Base-by-base conservation (phyloP, 2,113 vertebrate species). In the Pholis gunnellus region DNA sequence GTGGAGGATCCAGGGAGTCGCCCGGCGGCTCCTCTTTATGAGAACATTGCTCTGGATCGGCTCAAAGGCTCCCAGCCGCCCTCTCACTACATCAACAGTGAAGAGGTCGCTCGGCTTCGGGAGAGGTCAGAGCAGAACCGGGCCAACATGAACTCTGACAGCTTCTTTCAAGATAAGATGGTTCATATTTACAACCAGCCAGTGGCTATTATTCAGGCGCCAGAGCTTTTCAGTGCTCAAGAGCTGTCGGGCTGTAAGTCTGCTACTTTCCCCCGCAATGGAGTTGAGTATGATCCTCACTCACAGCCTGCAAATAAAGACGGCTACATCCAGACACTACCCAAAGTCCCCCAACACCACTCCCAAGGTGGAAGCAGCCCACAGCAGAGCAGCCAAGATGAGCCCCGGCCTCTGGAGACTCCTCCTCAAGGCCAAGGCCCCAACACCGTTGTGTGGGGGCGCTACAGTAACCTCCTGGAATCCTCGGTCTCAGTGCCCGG, bases 401-500 rank as follows among this genome's bases (percentile, higher is more conserved):
- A 97, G 63, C 95, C 82, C 3, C 92, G 88, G 52, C 71, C 91
- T 15, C 90, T 96, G n/a, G 95, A 96, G 79, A 93, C 94, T 0
- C 96, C 94, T 0, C 96, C 96, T 20, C 96, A 95, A 57, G 91
- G 82, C 15, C 94, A 95, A 57, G 91, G 83, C 15, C 94, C 96
- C 38, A 96, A 96, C 65, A 74, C 95, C 0, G 85, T 93, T 0
- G 92, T 89, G 31, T 98, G 98, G 97, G 90, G 96, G 29, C 95
- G 97, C 14, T 98, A 98, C 59, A 97, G 87, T 31, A 98, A 96
- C 87, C 94, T 98, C 22, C 93, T 98, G 1, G 98, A 99, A 72
- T 99, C 98, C 0, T 99, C 98, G 0, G 96, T 99, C 50, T 99
- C 98, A 13, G 98, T 99, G 78, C 98, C 98, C 0, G 98, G 97